Base-by-base conservation (phyloP, 2,888 invertebrate species). In the Caradrina kadenii region DNA sequence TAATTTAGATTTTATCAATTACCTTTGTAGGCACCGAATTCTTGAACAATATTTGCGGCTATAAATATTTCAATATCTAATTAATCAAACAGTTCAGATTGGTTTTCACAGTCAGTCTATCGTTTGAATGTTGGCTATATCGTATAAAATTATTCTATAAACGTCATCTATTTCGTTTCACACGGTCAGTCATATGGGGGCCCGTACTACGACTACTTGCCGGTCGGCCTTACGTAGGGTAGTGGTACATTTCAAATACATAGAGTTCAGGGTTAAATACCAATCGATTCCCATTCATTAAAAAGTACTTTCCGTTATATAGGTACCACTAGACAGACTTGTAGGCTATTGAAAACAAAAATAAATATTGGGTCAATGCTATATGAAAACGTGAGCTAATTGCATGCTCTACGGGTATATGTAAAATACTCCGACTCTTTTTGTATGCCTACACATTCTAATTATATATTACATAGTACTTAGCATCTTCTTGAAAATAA, bases 201-300 rank as follows among this genome's bases (percentile, higher is more conserved):
- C 81, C 86, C 82, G 77, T 81, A 85, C 73, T 73, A 84, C 88
- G 87, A 90, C 90, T 90, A 90, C 87, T 85, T 81, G 82, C 76
- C 74, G 80, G 73, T 82, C 86, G 86, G 81, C 87, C 83, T 80
- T 76, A 76, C 80, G 81, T 66, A 68, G 68, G n/a, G 53, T 76
- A 49, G 39, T 63, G 22, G 48, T 85, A 76, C 79, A 84, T 84
- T 86, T 85, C 82, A 87, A 88, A 88, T n/a, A n/a, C n/a, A n/a
- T 85, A 86, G 86, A 88, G 91, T 93, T 95, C 94, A 94, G 92
- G 95, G 94, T 87, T 93, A 87, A 89, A 91, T 85, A 85, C 81
- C 88, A 93, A 95, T 95, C 94, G 95, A 94, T 94, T 88, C 67
- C 73, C 83, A 86, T 91, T 89, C 85, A 88, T 87, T 81, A 84